Percentiles rank a stretch among this genome's conserved stretches.
Evolutionary conservation across 2,113 vertebrate genomes (phyloP).

Genomic region (Ramphastos sulfuratus): DNA sequence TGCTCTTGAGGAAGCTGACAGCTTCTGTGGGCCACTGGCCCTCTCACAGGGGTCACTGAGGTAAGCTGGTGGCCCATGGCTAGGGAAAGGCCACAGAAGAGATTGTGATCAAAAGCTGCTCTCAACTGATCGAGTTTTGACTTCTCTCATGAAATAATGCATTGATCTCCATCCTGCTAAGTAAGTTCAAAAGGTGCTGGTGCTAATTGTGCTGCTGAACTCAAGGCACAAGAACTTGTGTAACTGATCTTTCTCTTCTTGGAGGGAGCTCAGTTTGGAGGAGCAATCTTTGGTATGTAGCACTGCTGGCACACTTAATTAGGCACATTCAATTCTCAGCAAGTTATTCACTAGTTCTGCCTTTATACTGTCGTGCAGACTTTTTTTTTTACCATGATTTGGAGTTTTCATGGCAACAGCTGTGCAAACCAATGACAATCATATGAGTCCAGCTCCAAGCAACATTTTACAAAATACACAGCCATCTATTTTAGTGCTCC

Average conservation of each 20-base stretch:
- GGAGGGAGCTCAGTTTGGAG: background rate
- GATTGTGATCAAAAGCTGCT: background rate
- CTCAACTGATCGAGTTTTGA: background rate
- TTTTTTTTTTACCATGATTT: background rate
- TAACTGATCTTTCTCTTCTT: background rate
- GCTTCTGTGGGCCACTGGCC: background rate
- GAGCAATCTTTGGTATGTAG: background rate
- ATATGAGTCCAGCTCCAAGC: constrained; percentile 54
- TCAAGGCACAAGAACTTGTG: background rate
- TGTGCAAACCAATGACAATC: constrained; percentile 26
- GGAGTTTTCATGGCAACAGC: constrained; percentile 54
- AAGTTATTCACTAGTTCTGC: background rate
- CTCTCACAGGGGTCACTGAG: background rate
- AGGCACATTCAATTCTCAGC: background rate
- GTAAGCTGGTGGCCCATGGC: accelerated
- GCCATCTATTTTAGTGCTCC: constrained; percentile 36
- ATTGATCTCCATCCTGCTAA: background rate
- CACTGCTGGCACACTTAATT: background rate
- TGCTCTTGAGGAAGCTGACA: background rate
- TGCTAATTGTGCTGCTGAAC: background rate
- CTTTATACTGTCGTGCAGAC: background rate
- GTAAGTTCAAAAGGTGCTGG: background rate
- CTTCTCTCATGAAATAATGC: background rate
- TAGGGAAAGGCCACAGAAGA: background rate
- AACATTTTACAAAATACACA: constrained; percentile 40